Evolutionary conservation across 2,113 vertebrate species (phyloP).

Genomic region (Chionis minor): DNA sequence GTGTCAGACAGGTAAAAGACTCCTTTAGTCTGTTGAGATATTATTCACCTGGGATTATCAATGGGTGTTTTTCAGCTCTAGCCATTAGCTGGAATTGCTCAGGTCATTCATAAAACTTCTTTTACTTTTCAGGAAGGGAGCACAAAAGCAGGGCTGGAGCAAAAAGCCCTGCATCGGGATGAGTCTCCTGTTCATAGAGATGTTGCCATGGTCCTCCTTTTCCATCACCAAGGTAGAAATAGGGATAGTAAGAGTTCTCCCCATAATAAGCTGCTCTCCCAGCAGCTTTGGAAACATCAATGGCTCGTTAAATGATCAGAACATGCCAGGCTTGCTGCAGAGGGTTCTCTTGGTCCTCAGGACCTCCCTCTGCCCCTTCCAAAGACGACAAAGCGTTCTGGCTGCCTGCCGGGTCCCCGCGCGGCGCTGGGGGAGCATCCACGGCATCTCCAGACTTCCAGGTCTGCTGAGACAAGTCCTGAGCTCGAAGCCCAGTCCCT

Average conservation of each 20-base stretch:
- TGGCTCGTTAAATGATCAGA: background rate
- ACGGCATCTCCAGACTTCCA: background rate
- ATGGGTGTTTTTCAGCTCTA: conserved; percentile 55
- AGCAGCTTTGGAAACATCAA: background rate
- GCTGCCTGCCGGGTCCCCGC: background rate
- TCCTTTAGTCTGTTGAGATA: conserved; percentile 70
- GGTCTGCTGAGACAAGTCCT: background rate
- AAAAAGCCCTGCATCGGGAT: background rate
- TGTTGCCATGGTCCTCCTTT: background rate
- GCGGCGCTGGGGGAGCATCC: background rate
- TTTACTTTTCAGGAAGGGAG: conserved; percentile 43
- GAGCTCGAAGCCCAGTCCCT: background rate
- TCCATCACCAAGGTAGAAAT: background rate
- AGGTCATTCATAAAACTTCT: conserved; percentile 69
- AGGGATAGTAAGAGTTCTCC: background rate
- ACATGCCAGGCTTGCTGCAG: background rate
- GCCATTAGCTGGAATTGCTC: conserved; percentile 70
- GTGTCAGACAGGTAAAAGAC: conserved; percentile 74
- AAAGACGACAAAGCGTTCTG: background rate
- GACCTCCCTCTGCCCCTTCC: background rate
- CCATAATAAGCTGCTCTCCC: background rate
- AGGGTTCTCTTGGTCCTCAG: background rate
- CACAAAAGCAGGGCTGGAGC: conserved; percentile 44
- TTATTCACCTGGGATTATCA: conserved; percentile 74
- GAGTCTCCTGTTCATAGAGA: rapidly evolving